These are phyloP conservation scores for Anoura caudifer DNA, from an alignment of 2,113 vertebrate genomes.

Conservation along the genomic window DNA sequence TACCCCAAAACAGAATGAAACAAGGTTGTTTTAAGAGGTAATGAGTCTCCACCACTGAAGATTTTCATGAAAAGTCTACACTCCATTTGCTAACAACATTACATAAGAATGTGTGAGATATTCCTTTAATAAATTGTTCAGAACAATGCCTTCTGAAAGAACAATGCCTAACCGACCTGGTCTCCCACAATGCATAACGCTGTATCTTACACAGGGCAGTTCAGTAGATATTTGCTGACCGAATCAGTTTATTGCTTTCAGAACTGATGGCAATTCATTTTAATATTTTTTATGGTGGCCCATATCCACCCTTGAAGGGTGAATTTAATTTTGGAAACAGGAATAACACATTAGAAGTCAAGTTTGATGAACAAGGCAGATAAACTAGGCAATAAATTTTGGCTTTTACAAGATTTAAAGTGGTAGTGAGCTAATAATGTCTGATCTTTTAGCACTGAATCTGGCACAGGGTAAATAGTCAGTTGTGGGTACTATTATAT, in stretches of 20 bases:
- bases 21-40: not conserved
- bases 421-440: not conserved
- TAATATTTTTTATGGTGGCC: not conserved
- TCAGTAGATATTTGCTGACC: not conserved
- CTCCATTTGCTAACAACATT: not conserved
- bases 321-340: not conserved
- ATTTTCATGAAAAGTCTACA: not conserved
- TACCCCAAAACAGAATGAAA: not conserved
- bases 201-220: not conserved
- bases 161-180: not conserved
- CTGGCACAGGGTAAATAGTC: not conserved
- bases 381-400: not conserved
- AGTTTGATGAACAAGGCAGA: not conserved
- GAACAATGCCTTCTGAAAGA: slow-evolving; percentile 22
- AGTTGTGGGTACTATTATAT: not conserved
- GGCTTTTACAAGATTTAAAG: not conserved
- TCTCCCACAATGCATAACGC: not conserved
- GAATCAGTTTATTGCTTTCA: slow-evolving; percentile 1
- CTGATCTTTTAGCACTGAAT: not conserved
- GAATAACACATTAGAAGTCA: not conserved
- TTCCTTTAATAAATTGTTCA: slow-evolving; percentile 35
- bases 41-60: not conserved
- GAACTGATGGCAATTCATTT: not conserved
- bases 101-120: slow-evolving; percentile 3
- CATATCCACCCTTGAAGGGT: not conserved